A percentile compares a stretch with the other conserved stretches of the same genome.
Conservation (phyloP, 2,888 invertebrate genomes). For the Lasioglossum figueresi region DNA sequence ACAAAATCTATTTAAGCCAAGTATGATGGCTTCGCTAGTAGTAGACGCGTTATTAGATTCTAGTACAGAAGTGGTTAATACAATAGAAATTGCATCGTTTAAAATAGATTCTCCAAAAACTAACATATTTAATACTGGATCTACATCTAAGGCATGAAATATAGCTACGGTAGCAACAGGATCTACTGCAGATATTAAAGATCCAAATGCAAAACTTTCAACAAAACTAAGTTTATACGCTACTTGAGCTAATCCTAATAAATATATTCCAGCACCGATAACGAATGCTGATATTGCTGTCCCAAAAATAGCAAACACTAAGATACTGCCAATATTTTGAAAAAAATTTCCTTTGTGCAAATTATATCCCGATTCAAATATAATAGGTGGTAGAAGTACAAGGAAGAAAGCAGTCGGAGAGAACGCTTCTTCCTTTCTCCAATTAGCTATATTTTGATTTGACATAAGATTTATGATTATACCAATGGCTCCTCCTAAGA, state of each 20-base stretch:
- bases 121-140: slow-evolving; percentile 99
- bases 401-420: slow-evolving; percentile 99
- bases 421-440: slow-evolving; percentile 99
- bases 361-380: slow-evolving; percentile 99
- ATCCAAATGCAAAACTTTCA: slow-evolving; percentile 99
- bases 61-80: slow-evolving; percentile 95
- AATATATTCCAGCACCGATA: slow-evolving; percentile 97
- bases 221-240: slow-evolving; percentile 97
- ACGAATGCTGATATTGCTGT: slow-evolving; percentile 98
- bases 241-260: slow-evolving; percentile 95
- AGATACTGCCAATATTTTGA: slow-evolving; percentile 99
- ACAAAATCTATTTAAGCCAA: slow-evolving; percentile 95
- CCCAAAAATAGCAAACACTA: slow-evolving; percentile 98
- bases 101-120: slow-evolving; percentile 98
- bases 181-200: slow-evolving; percentile 98
- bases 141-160: slow-evolving; percentile 98
- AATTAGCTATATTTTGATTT: slow-evolving; percentile 94
- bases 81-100: slow-evolving; percentile 99
- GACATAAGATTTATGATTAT: slow-evolving; percentile 95
- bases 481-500: slow-evolving; percentile 96
- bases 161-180: slow-evolving; percentile 99
- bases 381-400: slow-evolving; percentile 98
- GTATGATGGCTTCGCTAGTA: slow-evolving; percentile 93
- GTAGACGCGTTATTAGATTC: slow-evolving; percentile 89
- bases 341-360: slow-evolving; percentile 98